Base-by-base conservation (phyloP, 2,797 vertebrate species). In the Anguilla pacifica region DNA sequence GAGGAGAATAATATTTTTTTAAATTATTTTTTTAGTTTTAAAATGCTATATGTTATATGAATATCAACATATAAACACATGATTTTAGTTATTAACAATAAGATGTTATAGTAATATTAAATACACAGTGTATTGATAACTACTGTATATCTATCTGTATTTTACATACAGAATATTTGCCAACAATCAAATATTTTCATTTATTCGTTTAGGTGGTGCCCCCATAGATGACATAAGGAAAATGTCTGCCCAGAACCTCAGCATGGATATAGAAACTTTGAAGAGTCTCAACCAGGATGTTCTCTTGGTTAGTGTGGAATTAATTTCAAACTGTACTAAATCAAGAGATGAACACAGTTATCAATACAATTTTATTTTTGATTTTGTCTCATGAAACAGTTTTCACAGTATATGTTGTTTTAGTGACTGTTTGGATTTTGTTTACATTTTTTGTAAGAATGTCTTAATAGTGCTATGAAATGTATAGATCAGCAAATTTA, bases 261-360 rank as follows among this genome's bases (percentile, higher is more conserved):
- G 1, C 90, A 94, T 96, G 94, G 94, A 93, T 79, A 25, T 94
- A 0, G 25, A 11, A 3, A 91, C 88, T 25, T 94, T 96, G 46
- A 86, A 25, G 9, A 93, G 86, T 86, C 91, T 96, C 49, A 89
- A 91, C 55, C 9, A 87, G 0, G 1, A 89, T 0, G 93, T 95
- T 9, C 67, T 93, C 6, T 57, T 10, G 88, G 95, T 96, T 91
- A 94, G 89, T n/a, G 88, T 46, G 35, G 28, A 67, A 67, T 13
- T 49, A 57, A 28, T 88, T 51, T 82, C 83, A 13, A 85, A 6
- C 9, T 64, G n/a, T 19, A 9, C 81, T 25, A 11, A 81, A 17
- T 79, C 35, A 43, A 79, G 74, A 79, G 15, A 4, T 79, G 7
- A 5, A 3, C 35, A 19, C 25, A 74, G 70, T 39, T 46, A 15